These are phyloP conservation scores for Sula dactylatra DNA, from an alignment of 2,113 vertebrate genomes.

Conservation along the genomic window DNA sequence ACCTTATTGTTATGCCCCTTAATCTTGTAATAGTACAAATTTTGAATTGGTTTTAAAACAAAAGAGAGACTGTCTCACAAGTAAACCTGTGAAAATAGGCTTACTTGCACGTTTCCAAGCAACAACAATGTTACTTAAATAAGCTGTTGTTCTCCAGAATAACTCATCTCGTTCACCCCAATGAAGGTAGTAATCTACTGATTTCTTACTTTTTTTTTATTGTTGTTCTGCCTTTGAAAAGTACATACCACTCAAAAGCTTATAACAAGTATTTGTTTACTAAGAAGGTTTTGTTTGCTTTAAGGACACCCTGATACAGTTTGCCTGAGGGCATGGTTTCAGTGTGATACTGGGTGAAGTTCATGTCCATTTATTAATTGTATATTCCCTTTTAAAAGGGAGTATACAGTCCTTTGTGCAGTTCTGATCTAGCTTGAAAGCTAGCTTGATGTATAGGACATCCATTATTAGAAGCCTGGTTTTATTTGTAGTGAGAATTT, in stretches of 20 bases:
- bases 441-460: neutral
- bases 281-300: neutral
- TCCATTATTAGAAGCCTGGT: neutral
- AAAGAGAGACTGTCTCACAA: neutral
- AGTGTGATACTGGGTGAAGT: neutral
- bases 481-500: neutral
- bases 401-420: neutral
- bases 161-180: neutral
- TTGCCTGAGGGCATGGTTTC: neutral
- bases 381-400: neutral
- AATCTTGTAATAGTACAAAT: neutral
- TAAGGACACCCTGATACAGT: neutral
- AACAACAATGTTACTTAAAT: neutral
- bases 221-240: neutral
- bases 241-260: neutral
- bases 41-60: neutral
- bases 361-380: neutral
- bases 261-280: neutral
- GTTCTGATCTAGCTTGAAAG: neutral
- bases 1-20: neutral
- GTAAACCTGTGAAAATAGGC: neutral
- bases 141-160: neutral
- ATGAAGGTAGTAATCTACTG: accelerated
- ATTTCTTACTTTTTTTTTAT: neutral
- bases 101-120: neutral